These are phyloP conservation scores for Xiphorhynchus erythropygius DNA, from an alignment of 2,797 vertebrate genomes.

Conservation along the genomic window DNA sequence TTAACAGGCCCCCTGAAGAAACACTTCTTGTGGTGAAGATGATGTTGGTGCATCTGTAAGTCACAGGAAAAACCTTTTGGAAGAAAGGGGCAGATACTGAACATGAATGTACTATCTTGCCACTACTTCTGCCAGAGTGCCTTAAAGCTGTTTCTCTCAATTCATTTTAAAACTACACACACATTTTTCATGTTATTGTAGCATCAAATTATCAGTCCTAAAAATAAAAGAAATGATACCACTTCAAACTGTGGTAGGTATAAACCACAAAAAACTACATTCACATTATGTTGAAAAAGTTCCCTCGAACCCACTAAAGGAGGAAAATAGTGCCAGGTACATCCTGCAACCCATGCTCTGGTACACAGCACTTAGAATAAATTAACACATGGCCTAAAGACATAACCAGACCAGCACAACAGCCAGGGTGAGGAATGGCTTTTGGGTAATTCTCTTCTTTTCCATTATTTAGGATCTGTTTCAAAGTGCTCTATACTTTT, in stretches of 20 bases:
- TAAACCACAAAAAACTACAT: constrained; percentile 44
- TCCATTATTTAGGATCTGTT: background rate
- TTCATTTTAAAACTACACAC: constrained; percentile 23
- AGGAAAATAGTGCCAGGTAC: background rate
- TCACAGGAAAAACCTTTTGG: background rate
- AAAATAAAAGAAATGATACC: constrained; percentile 24
- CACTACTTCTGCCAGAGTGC: background rate
- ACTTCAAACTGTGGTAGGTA: constrained; percentile 13
- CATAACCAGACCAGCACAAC: background rate
- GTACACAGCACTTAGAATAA: background rate
- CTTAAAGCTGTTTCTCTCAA: background rate
- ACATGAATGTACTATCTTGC: background rate
- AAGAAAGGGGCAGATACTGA: background rate
- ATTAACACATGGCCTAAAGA: background rate
- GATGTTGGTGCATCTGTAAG: background rate
- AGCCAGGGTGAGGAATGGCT: background rate
- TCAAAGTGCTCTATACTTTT: background rate
- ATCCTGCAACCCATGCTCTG: background rate
- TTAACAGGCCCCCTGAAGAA: background rate
- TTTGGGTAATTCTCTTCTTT: background rate
- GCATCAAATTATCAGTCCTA: constrained; percentile 35
- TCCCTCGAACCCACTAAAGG: constrained; percentile 34
- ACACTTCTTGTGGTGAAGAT: background rate
- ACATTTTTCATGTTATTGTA: constrained; percentile 20
- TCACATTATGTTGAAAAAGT: constrained; percentile 35